Conservation (phyloP, 2,113 vertebrate species). For the Ailurus styani region DNA sequence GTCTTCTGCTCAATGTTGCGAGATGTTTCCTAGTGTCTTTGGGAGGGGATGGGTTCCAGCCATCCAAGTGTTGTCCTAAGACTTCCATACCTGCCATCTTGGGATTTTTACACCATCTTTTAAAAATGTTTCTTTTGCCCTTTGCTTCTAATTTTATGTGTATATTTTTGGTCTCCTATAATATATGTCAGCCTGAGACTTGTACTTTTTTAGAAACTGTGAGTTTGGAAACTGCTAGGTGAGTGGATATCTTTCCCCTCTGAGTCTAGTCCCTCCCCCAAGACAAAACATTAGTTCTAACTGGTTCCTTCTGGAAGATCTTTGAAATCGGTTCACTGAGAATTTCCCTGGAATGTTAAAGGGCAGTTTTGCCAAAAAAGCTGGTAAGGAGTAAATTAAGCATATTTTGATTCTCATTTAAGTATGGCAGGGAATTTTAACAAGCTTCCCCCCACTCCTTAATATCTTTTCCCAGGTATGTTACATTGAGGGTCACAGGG, state of each 20-base stretch:
- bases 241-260: not conserved
- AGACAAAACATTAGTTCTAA: not conserved
- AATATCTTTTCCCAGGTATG: constrained; percentile 86
- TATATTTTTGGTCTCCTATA: not conserved
- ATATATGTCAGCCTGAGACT: not conserved
- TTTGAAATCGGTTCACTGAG: constrained; percentile 27
- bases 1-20: not conserved
- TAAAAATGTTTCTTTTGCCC: not conserved
- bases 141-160: not conserved
- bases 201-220: not conserved
- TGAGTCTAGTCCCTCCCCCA: not conserved
- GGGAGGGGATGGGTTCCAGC: not conserved
- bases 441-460: not conserved
- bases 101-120: not conserved
- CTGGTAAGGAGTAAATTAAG: constrained; percentile 18
- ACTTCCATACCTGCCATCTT: not conserved
- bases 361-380: not conserved
- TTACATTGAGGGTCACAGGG: constrained; percentile 96
- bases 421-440: not conserved
- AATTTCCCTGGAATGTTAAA: constrained; percentile 9
- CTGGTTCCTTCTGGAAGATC: not conserved
- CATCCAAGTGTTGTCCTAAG: not conserved
- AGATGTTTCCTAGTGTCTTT: not conserved
- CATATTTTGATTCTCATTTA: not conserved
- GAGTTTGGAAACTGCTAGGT: not conserved